A percentile compares a stretch with the other conserved stretches of the same genome.
Conservation (phyloP, 2,113 vertebrate species). For the Zootoca vivipara region DNA sequence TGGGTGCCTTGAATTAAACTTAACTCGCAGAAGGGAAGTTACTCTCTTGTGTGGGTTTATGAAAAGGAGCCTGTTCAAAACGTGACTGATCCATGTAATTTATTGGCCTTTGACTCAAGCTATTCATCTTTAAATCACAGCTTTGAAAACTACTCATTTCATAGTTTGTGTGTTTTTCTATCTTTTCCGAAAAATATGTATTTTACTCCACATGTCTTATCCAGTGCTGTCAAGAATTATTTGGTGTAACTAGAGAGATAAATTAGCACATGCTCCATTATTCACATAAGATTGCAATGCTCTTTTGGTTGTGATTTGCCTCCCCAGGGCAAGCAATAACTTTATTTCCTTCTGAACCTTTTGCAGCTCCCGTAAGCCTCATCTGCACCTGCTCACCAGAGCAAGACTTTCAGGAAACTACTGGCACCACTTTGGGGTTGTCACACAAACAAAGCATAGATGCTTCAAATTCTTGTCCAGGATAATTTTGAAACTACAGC, state of each 20-base stretch:
- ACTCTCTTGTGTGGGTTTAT: neutral
- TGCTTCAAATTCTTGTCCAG: neutral
- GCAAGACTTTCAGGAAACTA: neutral
- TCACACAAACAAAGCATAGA: neutral
- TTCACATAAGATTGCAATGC: neutral
- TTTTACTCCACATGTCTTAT: neutral
- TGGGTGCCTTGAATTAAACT: accelerated
- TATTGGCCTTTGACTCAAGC: neutral
- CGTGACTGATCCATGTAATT: neutral
- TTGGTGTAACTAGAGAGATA: neutral
- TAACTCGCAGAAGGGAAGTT: neutral
- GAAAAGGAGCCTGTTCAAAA: too few species aligned
- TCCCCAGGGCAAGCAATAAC: neutral
- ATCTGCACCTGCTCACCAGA: neutral
- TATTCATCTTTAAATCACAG: neutral
- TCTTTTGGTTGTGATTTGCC: neutral
- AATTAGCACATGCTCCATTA: neutral
- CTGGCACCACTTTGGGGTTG: neutral
- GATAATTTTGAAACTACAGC: neutral
- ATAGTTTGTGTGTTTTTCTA: neutral
- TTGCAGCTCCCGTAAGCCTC: neutral
- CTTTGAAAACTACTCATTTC: neutral
- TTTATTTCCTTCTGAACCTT: neutral
- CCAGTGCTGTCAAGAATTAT: neutral
- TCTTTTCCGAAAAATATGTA: neutral